These are phyloP conservation scores for Potorous gilbertii DNA, from an alignment of 2,797 vertebrate genomes.

Conservation along the genomic window DNA sequence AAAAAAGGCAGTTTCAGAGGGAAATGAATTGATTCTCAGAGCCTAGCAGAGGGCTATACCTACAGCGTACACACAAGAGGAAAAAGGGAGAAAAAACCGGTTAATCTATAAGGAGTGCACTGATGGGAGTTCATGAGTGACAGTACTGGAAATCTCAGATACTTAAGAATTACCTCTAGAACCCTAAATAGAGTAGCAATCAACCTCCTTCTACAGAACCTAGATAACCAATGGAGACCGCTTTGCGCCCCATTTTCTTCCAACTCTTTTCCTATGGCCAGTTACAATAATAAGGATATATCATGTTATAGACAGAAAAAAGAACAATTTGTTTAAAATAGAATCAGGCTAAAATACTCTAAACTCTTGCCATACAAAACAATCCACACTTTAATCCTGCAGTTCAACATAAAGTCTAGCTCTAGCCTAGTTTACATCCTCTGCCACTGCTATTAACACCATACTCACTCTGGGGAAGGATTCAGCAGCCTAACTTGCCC, in stretches of 20 bases:
- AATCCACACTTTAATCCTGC: neutral
- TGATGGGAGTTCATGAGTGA: neutral
- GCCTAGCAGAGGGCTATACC: neutral
- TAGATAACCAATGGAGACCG: neutral
- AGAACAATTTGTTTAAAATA: neutral
- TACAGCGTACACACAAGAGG: neutral
- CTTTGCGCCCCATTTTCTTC: neutral
- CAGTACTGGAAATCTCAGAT: neutral
- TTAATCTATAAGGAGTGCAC: neutral
- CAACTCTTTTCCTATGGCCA: neutral
- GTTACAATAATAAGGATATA: neutral
- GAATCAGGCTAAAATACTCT: neutral
- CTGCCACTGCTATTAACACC: neutral
- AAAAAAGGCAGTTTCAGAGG: neutral
- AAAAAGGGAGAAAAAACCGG: neutral
- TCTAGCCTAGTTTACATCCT: neutral
- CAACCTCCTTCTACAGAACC: neutral
- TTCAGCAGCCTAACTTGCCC: neutral
- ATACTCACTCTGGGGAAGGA: neutral
- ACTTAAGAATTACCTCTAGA: neutral
- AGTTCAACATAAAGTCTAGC: neutral
- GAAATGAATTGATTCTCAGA: neutral
- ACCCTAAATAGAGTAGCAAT: neutral
- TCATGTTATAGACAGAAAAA: neutral
- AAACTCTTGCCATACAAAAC: neutral